Base-by-base conservation (phyloP, 2,888 invertebrate genomes). In the Hemaris fuciformis region DNA sequence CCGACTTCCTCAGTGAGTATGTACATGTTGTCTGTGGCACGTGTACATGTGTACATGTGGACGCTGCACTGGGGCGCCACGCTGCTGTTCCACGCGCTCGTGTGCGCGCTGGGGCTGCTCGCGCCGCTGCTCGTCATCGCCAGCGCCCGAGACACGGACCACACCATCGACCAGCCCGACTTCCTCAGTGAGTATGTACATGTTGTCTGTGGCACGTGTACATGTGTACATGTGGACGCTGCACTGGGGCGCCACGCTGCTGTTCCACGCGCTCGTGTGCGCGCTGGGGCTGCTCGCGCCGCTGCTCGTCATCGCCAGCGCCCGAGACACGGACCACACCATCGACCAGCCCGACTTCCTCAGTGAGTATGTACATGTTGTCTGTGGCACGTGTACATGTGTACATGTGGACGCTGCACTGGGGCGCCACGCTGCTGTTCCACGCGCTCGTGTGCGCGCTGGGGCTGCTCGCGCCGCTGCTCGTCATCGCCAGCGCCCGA, bases 41-140 rank as follows among this genome's bases (percentile, higher is more conserved):
- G 8, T n/a, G n/a, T n/a, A n/a, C n/a, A n/a, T n/a, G n/a, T n/a
- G n/a, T n/a, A n/a, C n/a, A n/a, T n/a, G n/a, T 18, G 42, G 15
- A 6, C 18, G 1, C 5, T 15, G 18, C 42, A 18, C 13, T 2
- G 1, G 4, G 42, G 89, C 1, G 85, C 93, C 3, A 94, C 93
- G 59, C 93, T 94, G 53, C 1, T 90, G 0, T 93, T 93, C 72
- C 96, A 97, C 83, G 0, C 88, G 0, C 23, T 88, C 5, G 81
- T 93, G 59, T 71, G 73, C 66, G 5, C 80, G 0, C 1, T 79
- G 4, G 62, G 80, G 3, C 60, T 85, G 2, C 61, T 86, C 6
- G 46, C 83, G 63, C 73, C 85, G 1, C 62, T 71, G 0, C 23
- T 76, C 5, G 0, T 83, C 3, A 65, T 70, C 3, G 74, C 74